phyloP scores from a whole-genome alignment of 1,140 invertebrate species.

The Macrosteles quadrilineatus region DNA sequence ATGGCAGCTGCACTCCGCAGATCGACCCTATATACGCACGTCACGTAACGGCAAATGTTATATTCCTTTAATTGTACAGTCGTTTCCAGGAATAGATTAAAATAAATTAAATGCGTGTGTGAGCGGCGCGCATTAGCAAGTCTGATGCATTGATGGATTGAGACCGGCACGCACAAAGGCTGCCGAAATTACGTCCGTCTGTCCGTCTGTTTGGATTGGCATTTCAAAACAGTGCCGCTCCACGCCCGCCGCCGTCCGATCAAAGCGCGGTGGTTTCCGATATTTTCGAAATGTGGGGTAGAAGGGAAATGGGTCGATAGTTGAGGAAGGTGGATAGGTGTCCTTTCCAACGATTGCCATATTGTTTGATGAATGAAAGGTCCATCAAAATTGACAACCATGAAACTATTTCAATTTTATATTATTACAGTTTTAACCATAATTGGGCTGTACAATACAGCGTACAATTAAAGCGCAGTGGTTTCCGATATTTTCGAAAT shows the following conservation, averaged over 20 bases:
- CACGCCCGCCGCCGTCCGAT: neutral
- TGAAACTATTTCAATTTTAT: too few species aligned
- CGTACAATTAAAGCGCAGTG: too few species aligned
- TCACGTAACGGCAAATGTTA: slow-evolving; percentile 26
- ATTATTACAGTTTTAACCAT: too few species aligned
- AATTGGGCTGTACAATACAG: too few species aligned
- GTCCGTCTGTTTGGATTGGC: slow-evolving; percentile 22
- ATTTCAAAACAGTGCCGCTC: slow-evolving; percentile 19
- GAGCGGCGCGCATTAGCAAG: slow-evolving; percentile 21
- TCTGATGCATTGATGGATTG: slow-evolving; percentile 26
- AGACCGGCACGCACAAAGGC: slow-evolving; percentile 13
- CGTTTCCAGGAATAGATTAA: slow-evolving; percentile 24
- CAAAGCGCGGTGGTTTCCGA: slow-evolving; percentile 9
- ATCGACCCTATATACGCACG: slow-evolving; percentile 8
- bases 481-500: too few species aligned
- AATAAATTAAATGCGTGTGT: slow-evolving; percentile 25
- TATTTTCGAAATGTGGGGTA: too few species aligned
- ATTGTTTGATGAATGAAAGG: too few species aligned
- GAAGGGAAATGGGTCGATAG: too few species aligned
- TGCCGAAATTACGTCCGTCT: slow-evolving; percentile 20
- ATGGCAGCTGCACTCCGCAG: slow-evolving; percentile 8
- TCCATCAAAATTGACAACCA: too few species aligned
- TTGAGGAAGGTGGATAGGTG: too few species aligned
- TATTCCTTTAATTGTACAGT: slow-evolving; percentile 30
- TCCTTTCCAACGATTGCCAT: too few species aligned